These are phyloP conservation scores for Loripinus fragilis DNA, from an alignment of 2,888 invertebrate genomes.

Conservation along the genomic window DNA sequence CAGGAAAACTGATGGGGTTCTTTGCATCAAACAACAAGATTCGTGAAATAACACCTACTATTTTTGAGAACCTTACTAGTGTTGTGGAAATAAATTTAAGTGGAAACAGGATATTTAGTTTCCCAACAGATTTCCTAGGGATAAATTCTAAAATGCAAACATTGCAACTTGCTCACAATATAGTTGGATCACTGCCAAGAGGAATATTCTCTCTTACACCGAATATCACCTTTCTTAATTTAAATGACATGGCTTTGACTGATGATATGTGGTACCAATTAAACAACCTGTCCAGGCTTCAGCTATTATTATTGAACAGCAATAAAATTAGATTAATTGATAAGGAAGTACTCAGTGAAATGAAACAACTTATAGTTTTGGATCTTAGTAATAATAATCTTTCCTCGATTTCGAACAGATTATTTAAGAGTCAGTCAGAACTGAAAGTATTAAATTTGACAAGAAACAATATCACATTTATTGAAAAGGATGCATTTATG, in stretches of 20 bases:
- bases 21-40: neutral
- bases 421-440: neutral
- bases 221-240: neutral
- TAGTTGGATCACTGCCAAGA: neutral
- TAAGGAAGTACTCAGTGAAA: neutral
- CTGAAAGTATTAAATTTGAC: neutral
- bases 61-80: neutral
- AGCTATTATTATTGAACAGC: neutral
- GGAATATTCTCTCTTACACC: neutral
- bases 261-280: neutral
- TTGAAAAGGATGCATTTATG: neutral
- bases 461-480: neutral
- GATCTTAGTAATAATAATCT: neutral
- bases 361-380: neutral
- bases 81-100: neutral
- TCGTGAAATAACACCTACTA: neutral
- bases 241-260: neutral
- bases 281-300: neutral
- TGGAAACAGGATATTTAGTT: neutral
- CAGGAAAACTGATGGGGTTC: neutral
- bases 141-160: neutral
- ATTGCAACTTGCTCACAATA: neutral
- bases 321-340: neutral
- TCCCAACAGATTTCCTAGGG: neutral
- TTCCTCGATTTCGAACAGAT: neutral